Base-by-base conservation (phyloP, 2,113 vertebrate genomes). In the Crotalus tigris region DNA sequence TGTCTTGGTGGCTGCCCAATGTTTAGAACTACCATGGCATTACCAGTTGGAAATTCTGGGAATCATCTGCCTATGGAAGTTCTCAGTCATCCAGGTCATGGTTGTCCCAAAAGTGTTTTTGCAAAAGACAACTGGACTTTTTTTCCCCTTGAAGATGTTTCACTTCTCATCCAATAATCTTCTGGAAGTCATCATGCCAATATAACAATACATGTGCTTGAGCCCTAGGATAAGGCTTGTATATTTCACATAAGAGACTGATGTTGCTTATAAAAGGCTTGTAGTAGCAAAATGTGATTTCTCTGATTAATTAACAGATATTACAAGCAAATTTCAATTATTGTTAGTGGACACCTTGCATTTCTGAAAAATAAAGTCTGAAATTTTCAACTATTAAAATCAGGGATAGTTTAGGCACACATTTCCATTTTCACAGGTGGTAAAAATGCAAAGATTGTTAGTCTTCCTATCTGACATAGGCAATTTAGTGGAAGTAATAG, bases 311-410 rank as follows among this genome's bases (percentile, higher is more conserved):
- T 95, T 10, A 92, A 88, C 44, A 69, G 49, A 15, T 46, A 46
- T 26, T 90, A 81, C 55, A 19, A 33, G 12, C 5, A 58, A 33
- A 5, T 26, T 10, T 0, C 33, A 10, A 88, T 61, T 95, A 17
- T 87, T 94, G 33, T 87, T 88, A 91, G 87, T 1, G 46, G 49
- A 17, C 11, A 8, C 85, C 94, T 90, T 88, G 17, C 8, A 54
- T 88, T 88, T 33, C n/a, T 0, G 8, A 57, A 88, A 33, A 92
- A 94, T 92, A 94, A 89, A 87, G 91, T 91, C n/a, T 86, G 21
- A 91, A 0, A 1, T 12, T 57, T 94, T 6, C 91, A 94, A 91
- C 24, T 75, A 39, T 3, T 87, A n/a, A 91, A 29, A 4, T 5
- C 81, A 49, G 95, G 69, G 26, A 33, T 92, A 95, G n/a, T 90